Percentiles rank a stretch among this genome's conserved stretches.
phyloP scores from a whole-genome alignment of 2,113 vertebrate genomes.

The Lagenorhynchus albirostris region DNA sequence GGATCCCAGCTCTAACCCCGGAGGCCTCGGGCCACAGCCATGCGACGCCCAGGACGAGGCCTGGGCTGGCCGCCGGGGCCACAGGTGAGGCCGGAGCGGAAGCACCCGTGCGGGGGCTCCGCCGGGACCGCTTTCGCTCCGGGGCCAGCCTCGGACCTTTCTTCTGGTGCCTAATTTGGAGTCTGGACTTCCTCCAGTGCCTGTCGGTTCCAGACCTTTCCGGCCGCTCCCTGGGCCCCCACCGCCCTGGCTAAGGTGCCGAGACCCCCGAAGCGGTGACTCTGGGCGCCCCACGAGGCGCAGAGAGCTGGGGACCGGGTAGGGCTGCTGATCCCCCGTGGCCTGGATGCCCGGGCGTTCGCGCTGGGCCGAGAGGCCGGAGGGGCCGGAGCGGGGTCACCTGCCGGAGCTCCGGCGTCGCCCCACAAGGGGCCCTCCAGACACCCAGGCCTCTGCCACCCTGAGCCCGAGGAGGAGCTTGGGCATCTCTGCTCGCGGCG shows the following conservation, averaged over 20 bases:
- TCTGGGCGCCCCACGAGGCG: background rate
- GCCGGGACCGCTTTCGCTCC: background rate
- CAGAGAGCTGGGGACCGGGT: background rate
- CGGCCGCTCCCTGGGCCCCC: constrained; percentile 20
- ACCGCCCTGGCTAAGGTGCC: constrained; percentile 39
- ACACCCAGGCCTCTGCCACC: background rate
- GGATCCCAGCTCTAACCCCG: background rate
- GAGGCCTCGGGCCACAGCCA: background rate
- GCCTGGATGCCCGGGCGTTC: too few relatives aligned
- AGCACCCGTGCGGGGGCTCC: background rate
- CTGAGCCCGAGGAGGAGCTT: background rate
- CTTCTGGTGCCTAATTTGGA: background rate
- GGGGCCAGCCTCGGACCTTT: background rate
- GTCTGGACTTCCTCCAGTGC: background rate
- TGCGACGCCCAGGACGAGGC: background rate
- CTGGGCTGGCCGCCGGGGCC: background rate
- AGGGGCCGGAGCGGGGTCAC: background rate
- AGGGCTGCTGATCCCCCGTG: background rate
- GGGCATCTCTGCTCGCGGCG: background rate
- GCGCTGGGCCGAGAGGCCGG: background rate
- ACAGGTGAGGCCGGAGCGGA: constrained; percentile 7
- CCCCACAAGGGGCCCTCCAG: background rate
- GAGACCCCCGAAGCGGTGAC: background rate
- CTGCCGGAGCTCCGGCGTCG: background rate
- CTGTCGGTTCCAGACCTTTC: background rate